A percentile compares a stretch with the other conserved stretches of the same genome.
Evolutionary conservation across 2,797 vertebrate species (phyloP).

Genomic region (Merluccius polli): DNA sequence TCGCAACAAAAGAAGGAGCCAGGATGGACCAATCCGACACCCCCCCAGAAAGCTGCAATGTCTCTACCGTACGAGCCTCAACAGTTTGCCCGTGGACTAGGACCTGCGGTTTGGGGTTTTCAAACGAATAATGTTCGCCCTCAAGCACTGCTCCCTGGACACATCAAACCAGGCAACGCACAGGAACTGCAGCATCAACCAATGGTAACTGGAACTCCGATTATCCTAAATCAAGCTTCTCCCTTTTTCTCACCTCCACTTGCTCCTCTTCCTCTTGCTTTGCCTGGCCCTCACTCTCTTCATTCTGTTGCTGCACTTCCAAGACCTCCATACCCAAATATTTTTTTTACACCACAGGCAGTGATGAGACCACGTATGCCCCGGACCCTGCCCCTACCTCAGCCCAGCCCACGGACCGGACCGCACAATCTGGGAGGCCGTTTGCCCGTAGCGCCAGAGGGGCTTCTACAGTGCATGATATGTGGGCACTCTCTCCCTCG

Average conservation of each 20-base stretch:
- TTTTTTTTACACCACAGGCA: slow-evolving; percentile 71
- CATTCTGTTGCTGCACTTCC: slow-evolving; percentile 67
- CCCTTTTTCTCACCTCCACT: slow-evolving; percentile 70
- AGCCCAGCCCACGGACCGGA: slow-evolving; percentile 64
- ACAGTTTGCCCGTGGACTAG: slow-evolving; percentile 63
- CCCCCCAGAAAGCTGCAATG: slow-evolving; percentile 64
- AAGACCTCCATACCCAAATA: slow-evolving; percentile 68
- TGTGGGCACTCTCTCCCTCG: slow-evolving; percentile 74
- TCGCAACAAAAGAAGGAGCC: slow-evolving; percentile 63
- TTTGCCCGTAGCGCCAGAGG: slow-evolving; percentile 71
- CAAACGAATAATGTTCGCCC: slow-evolving; percentile 61
- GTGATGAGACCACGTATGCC: slow-evolving; percentile 62
- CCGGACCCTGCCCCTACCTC: slow-evolving; percentile 68
- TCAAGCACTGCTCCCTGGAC: slow-evolving; percentile 62
- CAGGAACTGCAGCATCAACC: slow-evolving; percentile 64
- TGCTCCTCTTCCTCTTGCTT: slow-evolving; percentile 60
- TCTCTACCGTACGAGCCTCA: slow-evolving; percentile 63
- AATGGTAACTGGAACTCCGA: slow-evolving; percentile 67
- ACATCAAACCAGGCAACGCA: slow-evolving; percentile 63
- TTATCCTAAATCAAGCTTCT: slow-evolving; percentile 68
- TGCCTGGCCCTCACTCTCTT: slow-evolving; percentile 67
- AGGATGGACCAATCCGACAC: slow-evolving; percentile 50
- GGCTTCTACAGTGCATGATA: slow-evolving; percentile 77
- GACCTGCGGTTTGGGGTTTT: slow-evolving; percentile 69
- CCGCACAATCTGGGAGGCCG: slow-evolving; percentile 64